These are phyloP conservation scores for Leptinotarsa defecta DNA, from an alignment of 1,140 invertebrate species.

Conservation along the genomic window DNA sequence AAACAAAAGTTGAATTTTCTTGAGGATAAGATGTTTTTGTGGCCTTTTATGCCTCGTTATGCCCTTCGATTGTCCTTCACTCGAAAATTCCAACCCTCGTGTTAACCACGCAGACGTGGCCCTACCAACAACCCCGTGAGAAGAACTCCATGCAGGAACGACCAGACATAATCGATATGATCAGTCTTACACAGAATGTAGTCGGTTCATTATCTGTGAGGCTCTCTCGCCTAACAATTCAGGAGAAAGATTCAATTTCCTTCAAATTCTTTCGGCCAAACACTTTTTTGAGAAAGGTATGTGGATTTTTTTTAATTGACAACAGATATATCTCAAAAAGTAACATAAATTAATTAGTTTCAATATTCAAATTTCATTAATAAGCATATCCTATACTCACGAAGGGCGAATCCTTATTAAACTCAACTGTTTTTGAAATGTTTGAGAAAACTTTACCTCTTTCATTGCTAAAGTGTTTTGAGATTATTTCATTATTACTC, in stretches of 20 bases:
- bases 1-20: too few relatives aligned
- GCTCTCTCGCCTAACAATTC: constrained; percentile 40
- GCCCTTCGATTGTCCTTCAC: not conserved
- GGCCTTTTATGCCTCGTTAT: too few relatives aligned
- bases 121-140: constrained; percentile 33
- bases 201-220: constrained; percentile 38
- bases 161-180: constrained; percentile 26
- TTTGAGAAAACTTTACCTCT: too few relatives aligned
- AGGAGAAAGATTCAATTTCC: constrained; percentile 18
- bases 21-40: too few relatives aligned
- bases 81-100: constrained; percentile 10
- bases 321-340: not conserved
- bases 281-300: constrained; percentile 25
- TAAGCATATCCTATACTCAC: too few relatives aligned
- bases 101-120: constrained; percentile 28
- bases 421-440: too few relatives aligned
- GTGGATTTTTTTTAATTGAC: not conserved
- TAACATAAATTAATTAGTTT: not conserved
- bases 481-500: too few relatives aligned
- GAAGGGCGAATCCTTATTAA: too few relatives aligned
- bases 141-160: constrained; percentile 6
- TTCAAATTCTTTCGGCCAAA: constrained; percentile 14
- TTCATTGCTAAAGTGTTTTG: too few relatives aligned
- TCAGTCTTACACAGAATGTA: constrained; percentile 51
- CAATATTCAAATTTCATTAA: too few relatives aligned